These are phyloP conservation scores for Drosophila aldrichi DNA, from an alignment of 2,888 invertebrate species.

Conservation along the genomic window DNA sequence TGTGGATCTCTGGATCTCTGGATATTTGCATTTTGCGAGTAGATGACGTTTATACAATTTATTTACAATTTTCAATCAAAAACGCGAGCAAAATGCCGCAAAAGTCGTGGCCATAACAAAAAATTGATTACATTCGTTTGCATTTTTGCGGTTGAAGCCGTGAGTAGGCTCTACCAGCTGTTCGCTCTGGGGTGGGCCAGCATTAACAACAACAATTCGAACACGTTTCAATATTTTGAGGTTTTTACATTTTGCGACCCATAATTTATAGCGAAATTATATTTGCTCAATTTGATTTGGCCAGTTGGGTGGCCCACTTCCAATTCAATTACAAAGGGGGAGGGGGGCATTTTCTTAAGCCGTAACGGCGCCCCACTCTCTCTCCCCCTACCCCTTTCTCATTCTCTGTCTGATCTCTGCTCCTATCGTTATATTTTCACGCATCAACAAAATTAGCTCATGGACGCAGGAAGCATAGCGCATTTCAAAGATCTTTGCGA, in stretches of 20 bases:
- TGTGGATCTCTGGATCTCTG: neutral
- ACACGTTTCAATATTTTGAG: slow-evolving; percentile 82
- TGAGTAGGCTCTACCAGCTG: slow-evolving; percentile 1
- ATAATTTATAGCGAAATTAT: slow-evolving; percentile 74
- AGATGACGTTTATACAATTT: slow-evolving; percentile 76
- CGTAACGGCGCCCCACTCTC: neutral
- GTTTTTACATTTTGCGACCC: slow-evolving; percentile 58
- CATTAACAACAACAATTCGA: slow-evolving; percentile 51
- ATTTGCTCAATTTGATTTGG: slow-evolving; percentile 68
- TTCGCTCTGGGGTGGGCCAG: slow-evolving; percentile 43
- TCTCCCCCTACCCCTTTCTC: neutral
- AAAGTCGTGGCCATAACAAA: slow-evolving; percentile 71
- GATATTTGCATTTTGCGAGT: slow-evolving; percentile 72
- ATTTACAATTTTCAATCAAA: slow-evolving; percentile 80
- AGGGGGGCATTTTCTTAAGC: slow-evolving; percentile 30
- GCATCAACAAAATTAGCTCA: slow-evolving; percentile 62
- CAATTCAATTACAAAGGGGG: slow-evolving; percentile 41
- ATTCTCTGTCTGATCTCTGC: slow-evolving; percentile 2
- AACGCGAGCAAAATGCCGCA: slow-evolving; percentile 66
- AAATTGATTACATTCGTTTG: slow-evolving; percentile 63
- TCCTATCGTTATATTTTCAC: slow-evolving; percentile 58
- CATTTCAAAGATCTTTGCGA: slow-evolving; percentile 69
- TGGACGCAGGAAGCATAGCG: slow-evolving; percentile 72
- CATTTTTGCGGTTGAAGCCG: slow-evolving; percentile 46
- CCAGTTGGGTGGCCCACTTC: slow-evolving; percentile 59